These are phyloP conservation scores for Synergus itoensis DNA, from an alignment of 2,888 invertebrate species.

Conservation along the genomic window DNA sequence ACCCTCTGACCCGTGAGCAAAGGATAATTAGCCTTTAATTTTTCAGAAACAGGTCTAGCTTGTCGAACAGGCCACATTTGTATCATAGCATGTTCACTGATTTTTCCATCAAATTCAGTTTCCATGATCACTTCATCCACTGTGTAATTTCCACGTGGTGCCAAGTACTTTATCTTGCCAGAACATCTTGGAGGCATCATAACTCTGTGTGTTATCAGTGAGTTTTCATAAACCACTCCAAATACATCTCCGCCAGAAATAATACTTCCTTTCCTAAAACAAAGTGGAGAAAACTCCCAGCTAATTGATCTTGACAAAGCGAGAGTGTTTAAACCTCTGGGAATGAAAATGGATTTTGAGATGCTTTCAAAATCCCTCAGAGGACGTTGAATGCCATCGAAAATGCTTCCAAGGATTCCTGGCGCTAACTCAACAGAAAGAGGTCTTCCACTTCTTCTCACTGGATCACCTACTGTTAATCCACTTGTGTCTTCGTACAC, in stretches of 20 bases:
- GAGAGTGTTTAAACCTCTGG: slow-evolving; percentile 96
- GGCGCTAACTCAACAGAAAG: slow-evolving; percentile 98
- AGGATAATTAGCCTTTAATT: slow-evolving; percentile 96
- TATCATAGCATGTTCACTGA: slow-evolving; percentile 93
- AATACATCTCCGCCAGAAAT: slow-evolving; percentile 98
- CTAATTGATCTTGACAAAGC: slow-evolving; percentile 86
- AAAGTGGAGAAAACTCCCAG: slow-evolving; percentile 95
- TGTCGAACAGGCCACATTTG: slow-evolving; percentile 99
- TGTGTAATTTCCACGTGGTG: slow-evolving; percentile 93
- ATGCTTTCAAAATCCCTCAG: slow-evolving; percentile 94
- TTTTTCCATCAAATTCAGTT: slow-evolving; percentile 97
- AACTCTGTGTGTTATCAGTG: slow-evolving; percentile 96
- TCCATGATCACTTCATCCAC: slow-evolving; percentile 95
- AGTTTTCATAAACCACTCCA: slow-evolving; percentile 96
- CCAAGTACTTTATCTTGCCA: slow-evolving; percentile 96
- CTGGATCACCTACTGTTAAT: slow-evolving; percentile 98
- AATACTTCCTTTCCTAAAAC: slow-evolving; percentile 92
- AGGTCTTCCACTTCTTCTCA: slow-evolving; percentile 96
- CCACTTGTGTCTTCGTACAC: slow-evolving; percentile 96
- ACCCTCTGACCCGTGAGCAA: slow-evolving; percentile 98
- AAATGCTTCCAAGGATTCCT: slow-evolving; percentile 98
- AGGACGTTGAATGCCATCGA: slow-evolving; percentile 99
- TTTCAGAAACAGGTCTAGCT: slow-evolving; percentile 95
- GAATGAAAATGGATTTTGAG: slow-evolving; percentile 97
- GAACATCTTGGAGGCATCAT: slow-evolving; percentile 93